Evolutionary conservation across 2,888 invertebrate species (phyloP).

Genomic region (Ommatoiulus sabulosus): DNA sequence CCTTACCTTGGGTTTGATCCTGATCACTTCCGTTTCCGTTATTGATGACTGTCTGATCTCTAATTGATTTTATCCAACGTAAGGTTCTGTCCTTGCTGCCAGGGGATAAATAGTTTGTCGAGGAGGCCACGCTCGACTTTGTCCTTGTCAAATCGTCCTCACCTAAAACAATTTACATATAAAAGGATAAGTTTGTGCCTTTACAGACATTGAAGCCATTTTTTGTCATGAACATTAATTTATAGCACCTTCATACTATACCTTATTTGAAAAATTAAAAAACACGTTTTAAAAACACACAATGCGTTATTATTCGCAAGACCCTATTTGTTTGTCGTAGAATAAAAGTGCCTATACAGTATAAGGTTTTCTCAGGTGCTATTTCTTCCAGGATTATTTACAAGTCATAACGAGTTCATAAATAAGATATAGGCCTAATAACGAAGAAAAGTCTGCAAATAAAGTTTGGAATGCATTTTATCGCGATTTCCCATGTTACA

Average conservation of each 20-base stretch:
- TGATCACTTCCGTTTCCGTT: constrained; percentile 34
- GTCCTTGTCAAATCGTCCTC: background rate
- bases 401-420: too few species aligned
- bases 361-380: too few species aligned
- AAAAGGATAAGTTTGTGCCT: constrained; percentile 4
- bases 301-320: background rate
- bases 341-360: too few species aligned
- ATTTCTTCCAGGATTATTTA: too few species aligned
- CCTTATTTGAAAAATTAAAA: background rate
- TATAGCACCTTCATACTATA: background rate
- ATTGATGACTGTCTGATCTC: background rate
- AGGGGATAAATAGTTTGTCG: constrained; percentile 10
- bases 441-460: too few species aligned
- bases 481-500: too few species aligned
- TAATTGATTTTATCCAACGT: background rate
- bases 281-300: background rate
- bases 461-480: too few species aligned
- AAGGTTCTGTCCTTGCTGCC: background rate
- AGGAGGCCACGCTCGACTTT: constrained; percentile 1
- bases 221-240: too few species aligned
- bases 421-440: too few species aligned
- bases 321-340: too few species aligned
- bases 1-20: background rate
- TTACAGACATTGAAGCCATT: background rate
- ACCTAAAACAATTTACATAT: background rate